Evolutionary conservation across 2,113 vertebrate species (phyloP).

Genomic region (Philantomba maxwellii): DNA sequence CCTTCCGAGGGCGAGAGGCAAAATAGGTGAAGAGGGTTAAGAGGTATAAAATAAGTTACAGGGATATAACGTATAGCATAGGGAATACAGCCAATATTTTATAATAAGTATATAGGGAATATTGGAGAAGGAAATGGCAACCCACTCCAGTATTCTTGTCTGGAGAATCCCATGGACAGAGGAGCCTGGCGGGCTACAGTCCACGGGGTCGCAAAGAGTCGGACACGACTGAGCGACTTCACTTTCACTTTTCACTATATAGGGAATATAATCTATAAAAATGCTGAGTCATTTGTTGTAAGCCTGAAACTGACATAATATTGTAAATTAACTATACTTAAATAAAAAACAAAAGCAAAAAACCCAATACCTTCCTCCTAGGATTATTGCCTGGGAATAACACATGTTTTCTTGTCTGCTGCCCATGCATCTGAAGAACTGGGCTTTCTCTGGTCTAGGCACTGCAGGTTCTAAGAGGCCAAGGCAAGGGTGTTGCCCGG

Average conservation of each 20-base stretch:
- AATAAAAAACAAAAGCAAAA: neutral
- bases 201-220: too few species aligned
- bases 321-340: neutral
- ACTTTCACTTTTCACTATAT: too few species aligned
- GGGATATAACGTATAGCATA: neutral
- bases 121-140: too few species aligned
- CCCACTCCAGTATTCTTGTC: too few species aligned
- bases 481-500: neutral
- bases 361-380: neutral
- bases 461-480: neutral
- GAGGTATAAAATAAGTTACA: neutral
- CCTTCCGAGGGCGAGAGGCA: neutral
- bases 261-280: neutral
- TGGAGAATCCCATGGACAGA: too few species aligned
- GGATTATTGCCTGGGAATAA: neutral
- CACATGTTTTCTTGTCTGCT: neutral
- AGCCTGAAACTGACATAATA: neutral
- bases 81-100: neutral
- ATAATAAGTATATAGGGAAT: neutral
- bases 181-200: too few species aligned
- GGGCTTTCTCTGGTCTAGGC: neutral
- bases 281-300: neutral
- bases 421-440: neutral
- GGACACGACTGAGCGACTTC: too few species aligned
- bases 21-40: neutral